These are phyloP conservation scores for Agrotis exclamationis DNA, from an alignment of 2,888 invertebrate genomes.

Conservation along the genomic window DNA sequence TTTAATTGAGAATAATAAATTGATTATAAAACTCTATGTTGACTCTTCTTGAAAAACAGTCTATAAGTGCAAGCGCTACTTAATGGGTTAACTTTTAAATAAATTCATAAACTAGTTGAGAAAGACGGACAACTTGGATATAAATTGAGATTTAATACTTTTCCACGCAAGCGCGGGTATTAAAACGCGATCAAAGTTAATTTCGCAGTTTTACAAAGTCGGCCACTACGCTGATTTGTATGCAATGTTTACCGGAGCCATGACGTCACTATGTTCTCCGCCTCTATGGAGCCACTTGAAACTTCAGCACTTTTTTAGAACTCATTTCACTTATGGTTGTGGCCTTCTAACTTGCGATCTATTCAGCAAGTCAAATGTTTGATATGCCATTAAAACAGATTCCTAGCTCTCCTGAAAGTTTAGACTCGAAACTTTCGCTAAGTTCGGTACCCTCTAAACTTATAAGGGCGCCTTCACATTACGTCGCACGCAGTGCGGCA, in stretches of 20 bases:
- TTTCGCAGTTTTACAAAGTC: slow-evolving; percentile 74
- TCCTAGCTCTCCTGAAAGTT: background rate
- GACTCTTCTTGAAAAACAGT: slow-evolving; percentile 40
- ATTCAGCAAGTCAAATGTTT: slow-evolving; percentile 38
- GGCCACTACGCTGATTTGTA: slow-evolving; percentile 79
- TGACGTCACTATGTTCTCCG: slow-evolving; percentile 69
- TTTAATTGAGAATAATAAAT: slow-evolving; percentile 23
- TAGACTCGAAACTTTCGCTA: background rate
- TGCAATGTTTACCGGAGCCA: slow-evolving; percentile 74
- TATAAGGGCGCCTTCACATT: too few species aligned
- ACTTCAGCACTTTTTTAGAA: slow-evolving; percentile 73
- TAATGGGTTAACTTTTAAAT: slow-evolving; percentile 67
- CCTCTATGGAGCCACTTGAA: slow-evolving; percentile 74
- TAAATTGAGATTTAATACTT: slow-evolving; percentile 78
- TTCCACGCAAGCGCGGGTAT: slow-evolving; percentile 71
- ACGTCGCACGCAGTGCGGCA: too few species aligned
- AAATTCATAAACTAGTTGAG: slow-evolving; percentile 77
- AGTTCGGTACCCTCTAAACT: too few species aligned
- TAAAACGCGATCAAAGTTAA: slow-evolving; percentile 83
- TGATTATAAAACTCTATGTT: background rate
- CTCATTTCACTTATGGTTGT: slow-evolving; percentile 70
- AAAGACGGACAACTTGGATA: slow-evolving; percentile 71
- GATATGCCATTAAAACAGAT: slow-evolving; percentile 6
- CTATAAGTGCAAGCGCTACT: slow-evolving; percentile 55
- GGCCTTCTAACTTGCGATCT: slow-evolving; percentile 52